Evolutionary conservation across 2,113 vertebrate genomes (phyloP), one percentile per base, ranked within the genome.

Genomic region (Alces alces): DNA sequence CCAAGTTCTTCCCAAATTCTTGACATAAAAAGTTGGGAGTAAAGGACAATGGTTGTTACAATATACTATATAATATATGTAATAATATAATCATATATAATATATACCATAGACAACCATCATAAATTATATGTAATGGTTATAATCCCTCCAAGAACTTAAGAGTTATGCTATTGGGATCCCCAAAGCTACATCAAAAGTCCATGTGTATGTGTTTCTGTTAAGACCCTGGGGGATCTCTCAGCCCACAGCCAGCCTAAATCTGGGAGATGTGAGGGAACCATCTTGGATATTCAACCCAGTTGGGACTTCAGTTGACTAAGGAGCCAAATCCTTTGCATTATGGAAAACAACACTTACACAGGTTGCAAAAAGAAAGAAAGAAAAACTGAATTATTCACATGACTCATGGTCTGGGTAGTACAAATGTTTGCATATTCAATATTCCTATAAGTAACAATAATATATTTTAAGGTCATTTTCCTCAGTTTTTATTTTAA

Each of bases 401-500:
- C 25, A 64, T 57, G 73, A 91, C 33, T 61, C 30, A 7, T 91
- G 64, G 47, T 80, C 43, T 88, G n/a, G 7, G 43, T 89, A 86
- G 47, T 58, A 16, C 57, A 86, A 55, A 92, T 86, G 13, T 93
- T 93, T 96, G n/a, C 39, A 89, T 70, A 92, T 36, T 57, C 21
- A 73, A 39, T 82, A 92, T 7, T 86, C 11, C 55, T 92, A 91
- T 93, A 90, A 94, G 64, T 76, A 92, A 54, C 13, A 57, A 60
- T 45, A 57, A 39, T 89, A 61, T 55, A 55, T 54, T 87, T 96
- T 82, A 86, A 87, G 16, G 7, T 93, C 10, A 36, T n/a, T 54
- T 89, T 70, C 33, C 57, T 89, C 58, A 10, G 64, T 90, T 93
- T 94, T 97, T 96, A 89, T 86, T 39, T 50, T 80, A 73, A 80